Evolutionary conservation across 2,797 vertebrate species (phyloP), one percentile per base, ranked within the genome.

Genomic region (Halcyon badia): DNA sequence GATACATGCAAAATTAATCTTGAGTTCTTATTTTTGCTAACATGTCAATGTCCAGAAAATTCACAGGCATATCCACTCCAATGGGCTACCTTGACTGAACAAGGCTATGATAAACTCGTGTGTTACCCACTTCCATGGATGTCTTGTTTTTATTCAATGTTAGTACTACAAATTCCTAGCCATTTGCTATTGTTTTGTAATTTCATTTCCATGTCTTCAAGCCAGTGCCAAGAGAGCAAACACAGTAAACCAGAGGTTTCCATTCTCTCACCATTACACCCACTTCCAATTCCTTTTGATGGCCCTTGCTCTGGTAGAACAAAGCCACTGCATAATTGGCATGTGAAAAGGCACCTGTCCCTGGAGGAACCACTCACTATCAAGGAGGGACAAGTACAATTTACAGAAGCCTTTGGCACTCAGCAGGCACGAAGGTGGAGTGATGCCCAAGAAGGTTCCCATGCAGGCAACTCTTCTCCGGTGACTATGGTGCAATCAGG

Each of bases 41-140:
- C 13, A 21, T 1, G 6, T 39, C 0, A 0, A 42, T 9, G 10
- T 24, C 41, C 76, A 39, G 46, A 64, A 37, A 93, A 71, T 48
- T 85, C 46, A 66, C 22, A n/a, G 1, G 3, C 33, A 51, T 0
- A 0, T 21, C 20, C 73, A 28, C 14, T 58, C 51, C 28, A 39
- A 14, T 5, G 48, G 42, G 52, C 1, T 0, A 35, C 83, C 61
- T 6, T 0, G 3, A n/a, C 30, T 8, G 51, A 66, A 13, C 17
- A 48, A 9, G 71, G 46, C 75, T 79, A 33, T 1, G 5, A 85
- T 9, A 24, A 61, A 68, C 22, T 26, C 5, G 0, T 5, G n/a
- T 19, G 42, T 28, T 64, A 87, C 57, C 79, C 30, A 51, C 48
- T 91, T 71, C 31, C 71, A 19, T 0, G 0, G 30, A 31, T 4